Evolutionary conservation across 2,797 vertebrate species (phyloP).

Genomic region (Pelobates cultripes): DNA sequence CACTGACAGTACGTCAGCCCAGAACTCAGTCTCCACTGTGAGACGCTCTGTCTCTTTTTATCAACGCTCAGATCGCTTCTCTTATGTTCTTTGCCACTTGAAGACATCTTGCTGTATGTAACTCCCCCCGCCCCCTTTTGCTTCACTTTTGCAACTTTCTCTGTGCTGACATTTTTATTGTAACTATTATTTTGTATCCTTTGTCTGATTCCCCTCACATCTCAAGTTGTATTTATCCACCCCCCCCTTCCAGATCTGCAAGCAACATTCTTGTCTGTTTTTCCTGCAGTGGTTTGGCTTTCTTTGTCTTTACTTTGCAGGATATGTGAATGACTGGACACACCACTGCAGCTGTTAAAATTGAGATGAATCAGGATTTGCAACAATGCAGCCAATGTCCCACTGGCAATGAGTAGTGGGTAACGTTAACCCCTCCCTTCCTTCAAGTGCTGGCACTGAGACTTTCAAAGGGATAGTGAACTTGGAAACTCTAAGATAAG

Average conservation of each 20-base stretch:
- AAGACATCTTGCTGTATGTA: background rate
- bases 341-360: background rate
- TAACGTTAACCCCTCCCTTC: background rate
- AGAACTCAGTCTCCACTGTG: background rate
- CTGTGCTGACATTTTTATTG: background rate
- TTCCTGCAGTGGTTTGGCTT: background rate
- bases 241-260: background rate
- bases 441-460: background rate
- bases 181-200: no score
- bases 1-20: background rate
- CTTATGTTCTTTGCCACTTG: background rate
- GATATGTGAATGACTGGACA: constrained; percentile 3
- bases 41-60: no score
- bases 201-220: background rate
- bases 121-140: background rate
- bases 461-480: constrained; percentile 6
- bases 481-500: constrained; percentile 1
- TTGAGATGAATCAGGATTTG: background rate
- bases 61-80: background rate
- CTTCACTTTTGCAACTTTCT: no score
- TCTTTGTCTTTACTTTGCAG: constrained; percentile 25
- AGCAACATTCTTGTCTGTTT: background rate
- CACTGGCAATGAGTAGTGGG: background rate
- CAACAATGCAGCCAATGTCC: background rate
- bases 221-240: background rate